Conservation (phyloP, 1,140 invertebrate genomes). For the Drosophila watanabei region DNA sequence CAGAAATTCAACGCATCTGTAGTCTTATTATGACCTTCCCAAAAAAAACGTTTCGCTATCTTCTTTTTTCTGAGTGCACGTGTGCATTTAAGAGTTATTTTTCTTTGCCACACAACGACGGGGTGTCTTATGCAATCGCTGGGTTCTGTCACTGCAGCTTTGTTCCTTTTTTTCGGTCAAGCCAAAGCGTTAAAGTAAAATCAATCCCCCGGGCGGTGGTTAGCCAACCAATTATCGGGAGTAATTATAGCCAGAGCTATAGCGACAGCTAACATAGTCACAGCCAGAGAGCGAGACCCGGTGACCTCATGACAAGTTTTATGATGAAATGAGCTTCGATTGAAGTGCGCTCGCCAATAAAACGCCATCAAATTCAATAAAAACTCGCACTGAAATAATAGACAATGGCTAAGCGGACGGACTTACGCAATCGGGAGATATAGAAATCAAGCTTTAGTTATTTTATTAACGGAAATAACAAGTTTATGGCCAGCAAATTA, state of each 20-base stretch:
- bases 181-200: slow-evolving; percentile 13
- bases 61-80: not conserved
- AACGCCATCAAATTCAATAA: slow-evolving; percentile 55
- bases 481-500: slow-evolving; percentile 26
- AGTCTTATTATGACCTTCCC: no score
- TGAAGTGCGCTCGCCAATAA: slow-evolving; percentile 41
- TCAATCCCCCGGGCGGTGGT: slow-evolving; percentile 9
- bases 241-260: slow-evolving; percentile 40
- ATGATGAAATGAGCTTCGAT: slow-evolving; percentile 64
- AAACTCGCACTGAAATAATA: slow-evolving; percentile 31
- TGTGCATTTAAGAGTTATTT: slow-evolving; percentile 34
- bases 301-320: slow-evolving; percentile 58
- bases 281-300: slow-evolving; percentile 18
- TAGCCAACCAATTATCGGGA: slow-evolving; percentile 27
- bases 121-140: slow-evolving; percentile 41
- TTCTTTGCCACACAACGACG: slow-evolving; percentile 5
- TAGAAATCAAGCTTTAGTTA: slow-evolving; percentile 8
- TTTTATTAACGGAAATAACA: slow-evolving; percentile 28
- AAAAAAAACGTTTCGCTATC: no score
- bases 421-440: slow-evolving; percentile 37
- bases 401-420: slow-evolving; percentile 16
- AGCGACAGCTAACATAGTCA: not conserved
- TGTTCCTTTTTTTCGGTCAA: slow-evolving; percentile 4
- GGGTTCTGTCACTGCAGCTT: slow-evolving; percentile 12
- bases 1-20: not conserved